Evolutionary conservation across 2,113 vertebrate genomes (phyloP), one percentile per base, ranked within the genome.

Genomic region (Clarias magur): DNA sequence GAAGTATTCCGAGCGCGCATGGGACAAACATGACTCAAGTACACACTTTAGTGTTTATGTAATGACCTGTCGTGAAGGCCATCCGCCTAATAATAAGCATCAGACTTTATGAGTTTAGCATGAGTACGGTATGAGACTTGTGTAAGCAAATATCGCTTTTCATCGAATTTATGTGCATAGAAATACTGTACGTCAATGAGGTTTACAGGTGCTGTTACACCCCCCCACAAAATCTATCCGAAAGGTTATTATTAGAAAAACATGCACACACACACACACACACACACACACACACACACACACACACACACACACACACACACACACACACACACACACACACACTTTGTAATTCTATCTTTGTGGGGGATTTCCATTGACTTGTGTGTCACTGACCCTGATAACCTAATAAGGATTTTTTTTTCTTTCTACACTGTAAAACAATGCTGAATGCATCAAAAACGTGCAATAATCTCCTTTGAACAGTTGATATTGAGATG

Each of bases 181-280:
- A 21, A 85, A 48, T 59, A 34, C 34, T 34, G 34, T 34, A 8
- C 48, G 76, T 56, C 38, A 80, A 1, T 60, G 53, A 23, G 72
- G 19, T 67, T 80, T 80, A 81, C 34, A 81, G 72, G 57, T 27
- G n/a, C 25, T 59, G 48, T 21, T 72, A 67, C 72, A 81, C 2
- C 0, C 25, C 67, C 30, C 59, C 27, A n/a, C 34, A 59, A 57
- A 76, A 82, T 78, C 30, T 34, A 85, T 59, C 15, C 12, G 65
- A 73, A 90, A 42, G 54, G 60, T 78, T 60, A 34, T 48, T 57
- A 53, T 89, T 30, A 83, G 56, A 60, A 89, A 86, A 68, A 78
- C 70, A 82, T 38, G 82, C 59, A n/a, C n/a, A n/a, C n/a, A n/a
- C n/a, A n/a, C n/a, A n/a, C n/a, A n/a, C n/a, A n/a, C n/a, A n/a